These are phyloP conservation scores for Pachyuromys duprasi DNA, from an alignment of 2,797 vertebrate genomes.

Conservation along the genomic window DNA sequence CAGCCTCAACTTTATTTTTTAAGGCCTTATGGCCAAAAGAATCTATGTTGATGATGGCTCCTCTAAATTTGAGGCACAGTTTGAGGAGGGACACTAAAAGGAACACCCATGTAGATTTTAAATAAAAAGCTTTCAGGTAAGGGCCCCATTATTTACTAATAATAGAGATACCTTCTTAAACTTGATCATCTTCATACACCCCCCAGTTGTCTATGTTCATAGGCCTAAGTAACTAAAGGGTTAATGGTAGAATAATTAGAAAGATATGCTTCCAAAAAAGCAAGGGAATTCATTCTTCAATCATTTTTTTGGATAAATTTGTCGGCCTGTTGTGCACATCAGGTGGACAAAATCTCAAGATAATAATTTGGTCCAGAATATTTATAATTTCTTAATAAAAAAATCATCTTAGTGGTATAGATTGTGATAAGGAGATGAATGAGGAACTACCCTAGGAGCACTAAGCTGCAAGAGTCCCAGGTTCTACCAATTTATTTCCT, in stretches of 20 bases:
- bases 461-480: slow-evolving; percentile 37
- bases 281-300: slow-evolving; percentile 28
- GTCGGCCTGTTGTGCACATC: slow-evolving; percentile 4
- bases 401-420: slow-evolving; percentile 12
- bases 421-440: slow-evolving; percentile 29
- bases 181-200: background rate
- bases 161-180: background rate
- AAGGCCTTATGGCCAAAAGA: background rate
- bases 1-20: background rate
- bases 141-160: background rate
- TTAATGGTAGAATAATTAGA: background rate
- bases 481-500: slow-evolving; percentile 47
- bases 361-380: slow-evolving; percentile 57
- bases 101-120: background rate
- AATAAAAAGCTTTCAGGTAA: background rate
- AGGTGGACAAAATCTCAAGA: slow-evolving; percentile 42
- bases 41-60: background rate
- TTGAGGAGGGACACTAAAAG: background rate
- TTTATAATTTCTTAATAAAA: slow-evolving; percentile 56
- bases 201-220: background rate
- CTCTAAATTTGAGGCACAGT: background rate
- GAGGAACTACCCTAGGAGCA: background rate
- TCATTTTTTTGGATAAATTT: slow-evolving; percentile 36
- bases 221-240: background rate
- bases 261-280: slow-evolving; percentile 14